Evolutionary conservation across 2,888 invertebrate species (phyloP), one percentile per base, ranked within the genome.

Genomic region (Drosophila pseudotakahashii): DNA sequence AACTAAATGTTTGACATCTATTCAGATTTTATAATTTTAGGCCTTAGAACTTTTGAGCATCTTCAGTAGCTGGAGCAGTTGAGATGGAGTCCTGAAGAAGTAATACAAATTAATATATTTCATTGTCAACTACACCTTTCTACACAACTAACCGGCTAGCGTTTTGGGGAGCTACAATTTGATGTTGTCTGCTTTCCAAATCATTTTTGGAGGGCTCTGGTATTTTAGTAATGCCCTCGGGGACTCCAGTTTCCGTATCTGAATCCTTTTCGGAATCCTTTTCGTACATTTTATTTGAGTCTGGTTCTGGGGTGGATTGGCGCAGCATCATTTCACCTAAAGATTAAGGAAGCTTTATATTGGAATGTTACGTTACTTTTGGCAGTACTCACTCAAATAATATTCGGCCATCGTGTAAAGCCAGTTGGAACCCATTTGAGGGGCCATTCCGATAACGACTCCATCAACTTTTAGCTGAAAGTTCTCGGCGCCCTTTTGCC

Each of bases 401-500:
- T 78, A 75, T 19, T 78, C 77, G 13, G 69, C 69, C 6, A 86
- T 48, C 3, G 67, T 13, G 44, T 88, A 77, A 42, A 83, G 30
- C 71, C 71, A 81, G 19, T 61, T 55, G 4, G 60, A 45, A 19
- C 72, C 57, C 69, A 68, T 47, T 57, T 68, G 69, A 7, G 66
- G 66, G 7, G 69, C 37, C 44, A 89, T 36, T 10, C 84, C 91
- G 55, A 92, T 83, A 47, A 90, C 75, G 45, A 92, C 88, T 1
- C 91, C 91, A 79, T 91, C 90, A 16, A 96, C 93, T 88, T 94
- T 94, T 10, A 96, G 91, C 16, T 95, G 93, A 75, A 94, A 94
- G 92, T 97, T 97, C 81, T 96, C 96, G 0, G 94, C 93, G 1
- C 96, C 96, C 88, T 96, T 96, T 90, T 97, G 97, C 7, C 96